Percentiles rank a stretch among this genome's conserved stretches.
Evolutionary conservation across 92 coral and sea anemone species (phyloP).

Genomic region (Epizoanthus scotinus): DNA sequence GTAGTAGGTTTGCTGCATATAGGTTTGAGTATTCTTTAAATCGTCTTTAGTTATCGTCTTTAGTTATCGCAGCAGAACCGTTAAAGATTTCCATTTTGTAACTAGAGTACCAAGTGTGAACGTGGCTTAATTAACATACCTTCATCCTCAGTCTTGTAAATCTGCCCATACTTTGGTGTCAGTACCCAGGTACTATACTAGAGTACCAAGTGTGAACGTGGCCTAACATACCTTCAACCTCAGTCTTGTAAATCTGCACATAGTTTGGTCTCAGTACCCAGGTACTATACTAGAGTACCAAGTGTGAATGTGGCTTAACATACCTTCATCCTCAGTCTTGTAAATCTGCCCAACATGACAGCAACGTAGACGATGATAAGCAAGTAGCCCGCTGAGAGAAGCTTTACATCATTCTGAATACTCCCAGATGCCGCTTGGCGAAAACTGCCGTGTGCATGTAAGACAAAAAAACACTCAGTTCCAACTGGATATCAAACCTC

Average conservation of each 20-base stretch:
- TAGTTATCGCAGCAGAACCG: too few relatives aligned
- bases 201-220: too few relatives aligned
- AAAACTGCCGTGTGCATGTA: slow-evolving; percentile 43
- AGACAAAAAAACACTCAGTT: background rate
- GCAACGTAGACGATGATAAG: slow-evolving; percentile 85
- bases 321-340: slow-evolving; percentile 89
- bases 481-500: background rate
- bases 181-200: too few relatives aligned
- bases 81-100: too few relatives aligned
- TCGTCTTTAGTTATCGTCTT: too few relatives aligned
- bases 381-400: slow-evolving; percentile 83
- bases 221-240: too few relatives aligned
- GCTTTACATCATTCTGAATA: slow-evolving; percentile 72
- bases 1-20: too few relatives aligned
- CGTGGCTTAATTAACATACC: slow-evolving; percentile 49
- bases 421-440: slow-evolving; percentile 58
- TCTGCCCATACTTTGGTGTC: slow-evolving; percentile 51
- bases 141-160: slow-evolving; percentile 83
- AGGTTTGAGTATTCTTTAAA: too few relatives aligned
- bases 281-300: background rate
- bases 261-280: too few relatives aligned
- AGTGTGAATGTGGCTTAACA: background rate
- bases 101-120: background rate
- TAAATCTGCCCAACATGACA: slow-evolving; percentile 84
- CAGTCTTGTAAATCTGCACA: too few relatives aligned